These are phyloP conservation scores for Chromis chromis DNA, from an alignment of 2,797 vertebrate species.

Conservation along the genomic window DNA sequence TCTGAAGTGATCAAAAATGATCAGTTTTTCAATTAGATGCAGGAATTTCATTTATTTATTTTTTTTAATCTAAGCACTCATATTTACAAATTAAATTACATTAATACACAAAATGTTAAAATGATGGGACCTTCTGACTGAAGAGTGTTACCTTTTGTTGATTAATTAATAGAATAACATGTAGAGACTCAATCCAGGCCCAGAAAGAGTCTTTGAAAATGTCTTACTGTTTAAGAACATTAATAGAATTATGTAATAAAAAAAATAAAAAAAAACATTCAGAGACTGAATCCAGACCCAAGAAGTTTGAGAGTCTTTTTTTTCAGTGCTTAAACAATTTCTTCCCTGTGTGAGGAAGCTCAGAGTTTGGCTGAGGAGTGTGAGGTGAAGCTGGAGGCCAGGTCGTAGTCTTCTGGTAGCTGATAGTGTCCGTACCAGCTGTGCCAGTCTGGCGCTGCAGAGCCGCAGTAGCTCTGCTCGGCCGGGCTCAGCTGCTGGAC, in stretches of 20 bases:
- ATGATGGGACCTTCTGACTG: not conserved
- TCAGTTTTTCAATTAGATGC: too few species aligned
- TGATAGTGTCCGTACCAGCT: conserved; percentile 85
- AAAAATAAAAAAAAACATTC: too few species aligned
- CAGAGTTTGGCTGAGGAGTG: conserved; percentile 64
- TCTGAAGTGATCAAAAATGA: not conserved
- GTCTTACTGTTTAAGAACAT: too few species aligned
- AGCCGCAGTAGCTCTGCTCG: conserved; percentile 79
- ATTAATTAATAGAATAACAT: not conserved
- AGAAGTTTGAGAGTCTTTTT: conserved; percentile 18
- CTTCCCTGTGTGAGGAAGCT: conserved; percentile 15
- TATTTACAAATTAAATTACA: conserved; percentile 20
- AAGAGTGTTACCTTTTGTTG: not conserved
- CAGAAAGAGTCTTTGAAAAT: too few species aligned
- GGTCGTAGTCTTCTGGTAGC: conserved; percentile 83
- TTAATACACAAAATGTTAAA: not conserved
- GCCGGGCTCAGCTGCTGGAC: conserved; percentile 57
- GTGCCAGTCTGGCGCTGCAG: conserved; percentile 85
- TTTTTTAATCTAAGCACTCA: not conserved
- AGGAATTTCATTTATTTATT: too few species aligned
- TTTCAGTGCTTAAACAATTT: not conserved
- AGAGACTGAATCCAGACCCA: not conserved
- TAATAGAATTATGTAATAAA: too few species aligned
- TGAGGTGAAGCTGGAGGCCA: conserved; percentile 80
- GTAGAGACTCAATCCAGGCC: not conserved